A percentile compares a stretch with the other conserved stretches of the same genome.
phyloP scores from a whole-genome alignment of 2,888 invertebrate species.

The Cheilosia vulpina region DNA sequence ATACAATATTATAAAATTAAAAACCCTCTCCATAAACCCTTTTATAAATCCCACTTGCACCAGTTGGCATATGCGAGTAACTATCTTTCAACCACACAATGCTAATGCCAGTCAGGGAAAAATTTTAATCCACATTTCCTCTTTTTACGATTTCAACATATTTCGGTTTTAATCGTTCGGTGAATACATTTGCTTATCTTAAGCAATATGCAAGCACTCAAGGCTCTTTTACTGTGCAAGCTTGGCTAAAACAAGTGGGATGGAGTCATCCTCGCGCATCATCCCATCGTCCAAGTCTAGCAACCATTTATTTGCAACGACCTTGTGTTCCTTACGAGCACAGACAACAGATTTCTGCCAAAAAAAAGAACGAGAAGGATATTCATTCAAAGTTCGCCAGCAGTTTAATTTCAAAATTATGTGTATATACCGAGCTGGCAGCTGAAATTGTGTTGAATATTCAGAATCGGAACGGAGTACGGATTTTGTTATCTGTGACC shows the following conservation, averaged over 20 bases:
- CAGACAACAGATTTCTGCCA: slow-evolving; percentile 27
- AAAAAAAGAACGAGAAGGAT: neutral
- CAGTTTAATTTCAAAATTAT: slow-evolving; percentile 30
- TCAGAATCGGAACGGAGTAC: no score
- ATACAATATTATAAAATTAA: no score
- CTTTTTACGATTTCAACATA: neutral
- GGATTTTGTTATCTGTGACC: no score
- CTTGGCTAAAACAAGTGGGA: neutral
- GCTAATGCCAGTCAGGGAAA: neutral
- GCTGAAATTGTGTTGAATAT: neutral
- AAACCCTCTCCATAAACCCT: neutral
- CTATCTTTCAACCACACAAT: neutral
- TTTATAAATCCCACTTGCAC: neutral
- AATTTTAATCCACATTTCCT: neutral
- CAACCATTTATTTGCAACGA: slow-evolving; percentile 33
- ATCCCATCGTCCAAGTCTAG: neutral
- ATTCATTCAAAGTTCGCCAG: neutral
- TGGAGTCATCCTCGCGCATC: neutral
- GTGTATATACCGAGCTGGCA: slow-evolving; percentile 12
- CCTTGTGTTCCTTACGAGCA: slow-evolving; percentile 25
- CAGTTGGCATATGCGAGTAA: neutral
- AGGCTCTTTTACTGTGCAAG: neutral
- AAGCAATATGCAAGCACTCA: neutral
- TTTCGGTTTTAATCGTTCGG: neutral
- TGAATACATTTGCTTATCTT: slow-evolving; percentile 3